phyloP scores from a whole-genome alignment of 2,797 vertebrate genomes.

The Telmatherina bonti region DNA sequence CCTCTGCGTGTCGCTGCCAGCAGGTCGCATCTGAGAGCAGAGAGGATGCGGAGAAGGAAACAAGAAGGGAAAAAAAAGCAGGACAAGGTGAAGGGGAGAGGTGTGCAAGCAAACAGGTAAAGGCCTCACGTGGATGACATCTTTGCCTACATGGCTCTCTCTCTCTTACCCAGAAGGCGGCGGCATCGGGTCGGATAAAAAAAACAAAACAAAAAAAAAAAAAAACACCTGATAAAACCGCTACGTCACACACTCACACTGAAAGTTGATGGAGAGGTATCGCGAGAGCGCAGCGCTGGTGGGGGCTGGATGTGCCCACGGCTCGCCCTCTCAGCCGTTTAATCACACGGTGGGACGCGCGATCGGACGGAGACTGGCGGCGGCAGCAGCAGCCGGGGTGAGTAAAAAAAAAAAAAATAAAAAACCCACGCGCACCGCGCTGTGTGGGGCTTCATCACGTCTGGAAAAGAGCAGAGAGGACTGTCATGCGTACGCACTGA shows the following conservation, averaged over 20 bases:
- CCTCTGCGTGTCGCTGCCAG: slow-evolving; percentile 41
- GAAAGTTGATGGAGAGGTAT: slow-evolving; percentile 73
- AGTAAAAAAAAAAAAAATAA: no score
- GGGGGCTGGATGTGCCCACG: slow-evolving; percentile 72
- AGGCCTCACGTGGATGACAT: slow-evolving; percentile 54
- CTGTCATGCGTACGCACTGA: slow-evolving; percentile 35
- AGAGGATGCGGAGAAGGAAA: neutral
- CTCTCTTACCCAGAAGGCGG: slow-evolving; percentile 63
- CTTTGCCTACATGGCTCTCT: slow-evolving; percentile 22
- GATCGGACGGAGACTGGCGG: slow-evolving; percentile 67
- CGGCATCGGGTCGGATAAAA: no score
- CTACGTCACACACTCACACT: slow-evolving; percentile 61
- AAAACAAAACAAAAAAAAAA: slow-evolving; percentile 45
- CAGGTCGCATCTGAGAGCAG: neutral
- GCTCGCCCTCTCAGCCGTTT: slow-evolving; percentile 68
- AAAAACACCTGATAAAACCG: slow-evolving; percentile 2
- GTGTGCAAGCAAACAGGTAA: slow-evolving; percentile 31
- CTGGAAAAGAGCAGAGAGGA: slow-evolving; percentile 1
- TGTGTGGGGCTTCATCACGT: slow-evolving; percentile 21
- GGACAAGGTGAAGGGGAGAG: slow-evolving; percentile 3
- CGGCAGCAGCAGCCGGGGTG: slow-evolving; percentile 63
- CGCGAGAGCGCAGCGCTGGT: slow-evolving; percentile 88
- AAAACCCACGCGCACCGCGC: slow-evolving; percentile 6
- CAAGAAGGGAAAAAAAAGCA: neutral
- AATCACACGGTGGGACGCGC: slow-evolving; percentile 73